phyloP scores from a whole-genome alignment of 2,888 invertebrate genomes.

The Nowickia ferox region DNA sequence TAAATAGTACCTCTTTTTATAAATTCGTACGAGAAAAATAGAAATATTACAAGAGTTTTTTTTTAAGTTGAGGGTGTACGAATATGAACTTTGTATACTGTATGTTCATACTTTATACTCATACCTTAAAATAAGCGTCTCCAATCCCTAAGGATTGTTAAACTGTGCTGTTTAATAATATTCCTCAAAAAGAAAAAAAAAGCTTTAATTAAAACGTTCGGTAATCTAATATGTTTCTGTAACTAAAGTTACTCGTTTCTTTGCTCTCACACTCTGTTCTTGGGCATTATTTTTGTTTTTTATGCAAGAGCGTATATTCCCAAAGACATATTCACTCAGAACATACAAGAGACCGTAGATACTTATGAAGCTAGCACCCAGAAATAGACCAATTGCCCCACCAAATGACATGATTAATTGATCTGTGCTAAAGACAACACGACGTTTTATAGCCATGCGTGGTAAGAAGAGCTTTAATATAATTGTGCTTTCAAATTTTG shows the following conservation, averaged over 20 bases:
- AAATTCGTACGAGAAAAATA: too few relatives aligned
- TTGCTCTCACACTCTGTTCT: not conserved
- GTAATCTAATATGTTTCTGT: constrained; percentile 61
- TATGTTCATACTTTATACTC: not conserved
- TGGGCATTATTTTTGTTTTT: constrained; percentile 6
- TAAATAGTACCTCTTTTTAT: too few relatives aligned
- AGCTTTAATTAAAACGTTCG: constrained; percentile 37
- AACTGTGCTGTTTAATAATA: not conserved
- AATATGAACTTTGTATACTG: too few relatives aligned
- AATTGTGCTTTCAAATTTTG: constrained; percentile 76
- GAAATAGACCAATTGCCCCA: constrained; percentile 81
- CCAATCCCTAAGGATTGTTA: constrained; percentile 46
- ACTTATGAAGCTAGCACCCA: constrained; percentile 82
- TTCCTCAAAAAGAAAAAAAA: not conserved
- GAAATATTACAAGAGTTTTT: too few relatives aligned
- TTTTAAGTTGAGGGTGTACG: too few relatives aligned
- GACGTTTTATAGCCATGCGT: constrained; percentile 78
- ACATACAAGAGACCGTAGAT: constrained; percentile 76
- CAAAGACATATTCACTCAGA: constrained; percentile 67
- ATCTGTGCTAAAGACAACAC: constrained; percentile 81
- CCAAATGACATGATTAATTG: constrained; percentile 81
- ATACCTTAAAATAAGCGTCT: not conserved
- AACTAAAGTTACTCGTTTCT: constrained; percentile 29
- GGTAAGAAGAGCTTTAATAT: constrained; percentile 77
- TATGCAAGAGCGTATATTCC: constrained; percentile 39